phyloP scores from a whole-genome alignment of 2,797 vertebrate genomes.

The Bryconaethiops microstoma region DNA sequence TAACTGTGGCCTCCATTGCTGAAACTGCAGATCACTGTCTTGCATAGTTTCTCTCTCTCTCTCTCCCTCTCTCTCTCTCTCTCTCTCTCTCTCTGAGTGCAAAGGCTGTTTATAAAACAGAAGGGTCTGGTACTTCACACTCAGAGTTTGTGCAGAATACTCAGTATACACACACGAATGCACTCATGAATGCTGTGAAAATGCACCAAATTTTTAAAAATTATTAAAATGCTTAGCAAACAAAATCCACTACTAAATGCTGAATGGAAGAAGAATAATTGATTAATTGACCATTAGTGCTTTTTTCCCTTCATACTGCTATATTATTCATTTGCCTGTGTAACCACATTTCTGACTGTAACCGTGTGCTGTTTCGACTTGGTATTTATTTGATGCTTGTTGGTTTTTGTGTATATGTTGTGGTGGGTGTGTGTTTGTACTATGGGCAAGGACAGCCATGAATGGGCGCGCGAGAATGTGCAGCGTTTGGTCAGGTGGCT shows the following conservation, averaged over 20 bases:
- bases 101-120: background rate
- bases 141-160: background rate
- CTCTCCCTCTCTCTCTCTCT: background rate
- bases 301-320: too few species aligned
- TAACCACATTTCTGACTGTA: background rate
- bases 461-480: constrained; percentile 31
- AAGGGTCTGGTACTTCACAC: background rate
- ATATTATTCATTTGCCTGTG: too few species aligned
- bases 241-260: too few species aligned
- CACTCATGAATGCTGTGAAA: background rate
- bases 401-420: background rate
- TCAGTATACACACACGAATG: background rate
- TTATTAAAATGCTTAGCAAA: too few species aligned
- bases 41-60: background rate
- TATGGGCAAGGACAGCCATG: constrained; percentile 1
- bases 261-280: too few species aligned
- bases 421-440: constrained; percentile 10
- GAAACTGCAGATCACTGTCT: constrained; percentile 4
- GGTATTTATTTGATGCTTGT: background rate
- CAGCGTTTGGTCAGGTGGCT: constrained; percentile 34
- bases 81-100: background rate
- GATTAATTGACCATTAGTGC: too few species aligned
- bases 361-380: background rate
- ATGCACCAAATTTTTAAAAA: background rate
- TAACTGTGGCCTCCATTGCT: constrained; percentile 34